Evolutionary conservation across 1,140 invertebrate species (phyloP), one percentile per base, ranked within the genome.

Genomic region (Eufriesea mexicana): DNA sequence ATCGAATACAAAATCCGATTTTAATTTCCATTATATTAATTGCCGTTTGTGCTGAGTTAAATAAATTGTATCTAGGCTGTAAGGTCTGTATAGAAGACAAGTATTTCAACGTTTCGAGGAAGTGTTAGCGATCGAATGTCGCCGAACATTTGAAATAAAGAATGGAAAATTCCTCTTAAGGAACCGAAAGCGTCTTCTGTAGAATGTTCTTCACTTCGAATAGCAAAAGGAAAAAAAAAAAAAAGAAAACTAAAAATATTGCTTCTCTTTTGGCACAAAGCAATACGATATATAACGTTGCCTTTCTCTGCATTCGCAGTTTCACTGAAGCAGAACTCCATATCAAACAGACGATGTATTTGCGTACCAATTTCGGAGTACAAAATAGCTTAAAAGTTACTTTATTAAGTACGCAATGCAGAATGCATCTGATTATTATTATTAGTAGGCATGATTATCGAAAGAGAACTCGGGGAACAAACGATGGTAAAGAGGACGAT

Each of bases 301-400:
- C 64, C 47, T 78, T 83, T 77, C n/a, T 78, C 62, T 77, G 62
- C n/a, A 66, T 74, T 74, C 5, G n/a, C 59, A 80, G 28, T 51
- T 64, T 57, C 28, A 68, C 62, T 62, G 57, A 61, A 70, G 28
- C 54, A 78, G 35, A 71, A 83, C 18, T 68, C 54, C 75, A 78
- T 83, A 78, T 83, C 81, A 78, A 54, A 54, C 55, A 18, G 35
- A 61, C 35, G 64, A 49, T n/a, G 18, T 75, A 49, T 57, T 57
- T 78, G 64, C 42, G 66, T 83, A 83, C 81, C 64, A 83, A 77
- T 61, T 83, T 77, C 28, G 55, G 73, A 77, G 74, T 83, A 83
- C 74, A 83, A 83, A 83, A 68, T 77, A 83, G 74, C 55, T 83
- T 82, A 67, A 82, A 79, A 67, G 51, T 81, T 70, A 78, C 49